A percentile compares a stretch with the other conserved stretches of the same genome.
These are phyloP conservation scores for Tychaedon coryphoeus DNA, from an alignment of 2,113 vertebrate species.

Conservation along the genomic window DNA sequence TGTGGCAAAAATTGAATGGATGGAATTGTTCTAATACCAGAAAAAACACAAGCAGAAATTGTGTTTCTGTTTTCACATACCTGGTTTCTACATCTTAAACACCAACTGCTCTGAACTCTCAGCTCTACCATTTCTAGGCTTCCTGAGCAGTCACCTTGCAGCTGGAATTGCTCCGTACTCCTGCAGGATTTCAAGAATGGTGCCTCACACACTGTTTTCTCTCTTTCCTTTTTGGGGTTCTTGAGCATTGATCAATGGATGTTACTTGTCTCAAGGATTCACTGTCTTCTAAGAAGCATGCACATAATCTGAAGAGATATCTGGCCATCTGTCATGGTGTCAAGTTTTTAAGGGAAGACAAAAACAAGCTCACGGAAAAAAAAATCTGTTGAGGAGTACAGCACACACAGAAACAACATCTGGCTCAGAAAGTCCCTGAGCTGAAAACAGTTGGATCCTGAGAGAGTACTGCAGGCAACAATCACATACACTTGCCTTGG, in stretches of 20 bases:
- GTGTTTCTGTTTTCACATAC: not conserved
- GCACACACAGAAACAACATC: not conserved
- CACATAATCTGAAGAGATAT: slow-evolving; percentile 2
- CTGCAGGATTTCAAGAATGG: not conserved
- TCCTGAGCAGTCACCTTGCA: not conserved
- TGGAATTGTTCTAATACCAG: not conserved
- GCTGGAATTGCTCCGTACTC: not conserved
- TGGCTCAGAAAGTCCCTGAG: not conserved
- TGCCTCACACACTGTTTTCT: not conserved
- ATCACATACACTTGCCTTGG: not conserved
- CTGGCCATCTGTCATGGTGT: slow-evolving; percentile 1
- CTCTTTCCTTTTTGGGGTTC: not conserved
- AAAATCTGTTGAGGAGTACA: not conserved
- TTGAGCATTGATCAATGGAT: not conserved
- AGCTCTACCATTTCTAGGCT: not conserved
- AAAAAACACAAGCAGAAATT: not conserved
- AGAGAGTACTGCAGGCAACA: not conserved
- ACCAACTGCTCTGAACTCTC: not conserved
- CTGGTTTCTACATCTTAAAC: not conserved
- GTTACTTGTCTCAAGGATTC: not conserved
- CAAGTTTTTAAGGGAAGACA: not conserved
- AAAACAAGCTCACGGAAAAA: not conserved
- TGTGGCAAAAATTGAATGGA: not conserved
- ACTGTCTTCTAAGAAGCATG: slow-evolving; percentile 1
- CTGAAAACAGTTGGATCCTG: not conserved